phyloP scores from a whole-genome alignment of 1,140 invertebrate species.

The Leptinotarsa undecemlineata region DNA sequence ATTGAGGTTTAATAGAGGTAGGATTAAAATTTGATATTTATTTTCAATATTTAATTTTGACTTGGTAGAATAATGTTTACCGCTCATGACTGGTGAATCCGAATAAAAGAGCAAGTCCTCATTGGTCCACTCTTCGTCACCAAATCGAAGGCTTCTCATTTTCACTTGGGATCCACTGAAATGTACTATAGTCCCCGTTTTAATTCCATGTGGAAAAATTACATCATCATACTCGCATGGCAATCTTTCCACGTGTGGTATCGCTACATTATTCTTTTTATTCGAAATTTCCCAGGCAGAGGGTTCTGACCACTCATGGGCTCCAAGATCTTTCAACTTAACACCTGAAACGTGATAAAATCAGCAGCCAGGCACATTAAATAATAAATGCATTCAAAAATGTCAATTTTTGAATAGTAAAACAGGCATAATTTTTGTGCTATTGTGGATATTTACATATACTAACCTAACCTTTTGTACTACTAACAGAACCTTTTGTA shows the following conservation, averaged over 20 bases:
- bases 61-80: not conserved
- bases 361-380: not conserved
- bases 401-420: not conserved
- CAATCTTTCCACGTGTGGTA: slow-evolving; percentile 23
- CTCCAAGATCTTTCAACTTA: slow-evolving; percentile 16
- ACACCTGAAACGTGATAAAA: slow-evolving; percentile 11
- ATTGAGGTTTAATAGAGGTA: too few species aligned
- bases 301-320: slow-evolving; percentile 19
- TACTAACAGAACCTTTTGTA: not conserved
- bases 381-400: not conserved
- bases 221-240: slow-evolving; percentile 30
- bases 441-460: too few species aligned
- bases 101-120: slow-evolving; percentile 10
- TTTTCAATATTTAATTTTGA: too few species aligned
- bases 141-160: slow-evolving; percentile 15
- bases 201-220: slow-evolving; percentile 11
- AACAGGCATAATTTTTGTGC: not conserved
- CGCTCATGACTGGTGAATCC: not conserved
- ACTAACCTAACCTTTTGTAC: too few species aligned
- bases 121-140: not conserved
- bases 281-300: slow-evolving; percentile 12
- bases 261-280: slow-evolving; percentile 16
- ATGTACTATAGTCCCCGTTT: not conserved
- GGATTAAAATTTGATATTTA: too few species aligned
- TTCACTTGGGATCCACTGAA: not conserved